phyloP scores from a whole-genome alignment of 2,888 invertebrate species.

The Micropterix aruncella region DNA sequence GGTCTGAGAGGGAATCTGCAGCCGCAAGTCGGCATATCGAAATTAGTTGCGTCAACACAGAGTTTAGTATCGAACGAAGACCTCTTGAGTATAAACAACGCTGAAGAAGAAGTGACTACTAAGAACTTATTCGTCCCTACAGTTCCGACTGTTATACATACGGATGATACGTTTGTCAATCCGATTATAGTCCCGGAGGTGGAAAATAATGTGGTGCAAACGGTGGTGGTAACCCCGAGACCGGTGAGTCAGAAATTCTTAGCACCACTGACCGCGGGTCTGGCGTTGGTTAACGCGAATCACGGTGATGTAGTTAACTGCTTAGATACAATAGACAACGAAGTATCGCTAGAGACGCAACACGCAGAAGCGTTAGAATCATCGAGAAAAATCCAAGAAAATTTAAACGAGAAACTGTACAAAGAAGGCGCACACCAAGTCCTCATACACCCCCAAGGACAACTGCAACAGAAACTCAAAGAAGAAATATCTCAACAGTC shows the following conservation, averaged over 20 bases:
- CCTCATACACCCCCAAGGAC: conserved; percentile 19
- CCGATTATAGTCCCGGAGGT: conserved; percentile 3
- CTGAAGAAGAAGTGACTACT: conserved; percentile 16
- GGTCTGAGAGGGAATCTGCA: background rate
- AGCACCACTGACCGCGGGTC: conserved; percentile 44
- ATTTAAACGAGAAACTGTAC: conserved; percentile 20
- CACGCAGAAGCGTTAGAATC: conserved; percentile 27
- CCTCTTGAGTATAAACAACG: conserved; percentile 46
- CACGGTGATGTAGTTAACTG: conserved; percentile 25
- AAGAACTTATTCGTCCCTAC: background rate
- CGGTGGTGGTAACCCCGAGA: conserved; percentile 38
- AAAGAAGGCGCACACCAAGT: conserved; percentile 24
- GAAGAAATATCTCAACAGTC: conserved; percentile 13
- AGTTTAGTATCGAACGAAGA: conserved; percentile 49
- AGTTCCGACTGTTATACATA: background rate
- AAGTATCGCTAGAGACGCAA: conserved; percentile 17
- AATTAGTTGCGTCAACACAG: conserved; percentile 40
- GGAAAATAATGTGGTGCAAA: conserved; percentile 1
- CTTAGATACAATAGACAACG: conserved; percentile 21
- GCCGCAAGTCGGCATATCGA: conserved; percentile 23
- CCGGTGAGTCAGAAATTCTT: conserved; percentile 40
- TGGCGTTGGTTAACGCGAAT: conserved; percentile 35
- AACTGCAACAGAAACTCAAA: conserved; percentile 11
- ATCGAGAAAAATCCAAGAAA: conserved; percentile 23
- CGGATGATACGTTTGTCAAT: conserved; percentile 2